Evolutionary conservation across 2,113 vertebrate genomes (phyloP).

Genomic region (Alaudala cheleensis): DNA sequence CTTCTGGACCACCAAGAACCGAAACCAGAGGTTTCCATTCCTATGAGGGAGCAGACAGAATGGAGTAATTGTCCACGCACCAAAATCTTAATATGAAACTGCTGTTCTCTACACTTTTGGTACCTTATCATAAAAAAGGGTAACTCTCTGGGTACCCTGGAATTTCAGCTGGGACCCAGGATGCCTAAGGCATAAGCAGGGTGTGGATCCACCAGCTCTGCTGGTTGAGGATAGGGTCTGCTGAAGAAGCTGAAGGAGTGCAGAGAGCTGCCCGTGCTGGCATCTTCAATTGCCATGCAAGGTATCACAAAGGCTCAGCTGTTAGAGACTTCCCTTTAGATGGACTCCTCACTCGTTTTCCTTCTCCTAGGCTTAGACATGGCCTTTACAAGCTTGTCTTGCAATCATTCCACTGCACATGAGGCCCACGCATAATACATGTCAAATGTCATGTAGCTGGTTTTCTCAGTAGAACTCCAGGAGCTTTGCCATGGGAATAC

Average conservation of each 20-base stretch:
- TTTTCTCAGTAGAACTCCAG: background rate
- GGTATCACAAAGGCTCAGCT: background rate
- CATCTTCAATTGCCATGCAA: background rate
- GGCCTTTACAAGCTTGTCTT: background rate
- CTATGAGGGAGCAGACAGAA: background rate
- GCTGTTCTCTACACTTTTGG: background rate
- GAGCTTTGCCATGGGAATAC: background rate
- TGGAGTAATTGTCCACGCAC: accelerated
- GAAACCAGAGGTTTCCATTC: background rate
- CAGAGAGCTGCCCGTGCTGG: background rate
- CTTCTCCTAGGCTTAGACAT: background rate
- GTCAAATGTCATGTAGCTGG: background rate
- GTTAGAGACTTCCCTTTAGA: background rate
- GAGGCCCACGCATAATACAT: background rate
- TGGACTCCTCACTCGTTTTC: background rate
- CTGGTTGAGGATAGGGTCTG: background rate
- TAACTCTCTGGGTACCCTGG: background rate
- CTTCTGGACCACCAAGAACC: background rate
- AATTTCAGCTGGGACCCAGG: background rate
- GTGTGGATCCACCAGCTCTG: background rate
- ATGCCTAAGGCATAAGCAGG: background rate
- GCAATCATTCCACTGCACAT: background rate
- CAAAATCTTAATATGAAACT: background rate
- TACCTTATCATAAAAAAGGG: background rate
- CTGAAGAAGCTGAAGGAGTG: background rate